Percentiles rank a stretch among this genome's conserved stretches.
Evolutionary conservation across 2,797 vertebrate species (phyloP).

Genomic region (Hozukius guyotensis): DNA sequence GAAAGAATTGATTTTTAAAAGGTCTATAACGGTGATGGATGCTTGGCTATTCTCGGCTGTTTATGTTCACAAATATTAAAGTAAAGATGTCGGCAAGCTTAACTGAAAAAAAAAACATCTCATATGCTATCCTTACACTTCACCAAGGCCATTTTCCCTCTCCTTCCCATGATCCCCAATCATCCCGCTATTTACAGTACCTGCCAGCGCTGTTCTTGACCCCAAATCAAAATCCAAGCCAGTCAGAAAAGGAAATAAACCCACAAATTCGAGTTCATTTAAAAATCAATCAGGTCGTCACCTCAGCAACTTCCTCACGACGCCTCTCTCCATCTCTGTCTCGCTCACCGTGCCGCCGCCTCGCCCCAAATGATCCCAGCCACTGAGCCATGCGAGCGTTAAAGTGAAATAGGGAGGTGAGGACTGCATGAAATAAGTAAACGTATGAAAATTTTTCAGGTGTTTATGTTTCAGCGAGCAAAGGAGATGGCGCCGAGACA

Average conservation of each 20-base stretch:
- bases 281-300: conserved; percentile 67
- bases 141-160: neutral
- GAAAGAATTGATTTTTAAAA: neutral
- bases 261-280: conserved; percentile 52
- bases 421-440: conserved; percentile 62
- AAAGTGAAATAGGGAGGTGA: conserved; percentile 50
- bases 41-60: neutral
- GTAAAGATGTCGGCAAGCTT: neutral
- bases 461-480: conserved; percentile 66
- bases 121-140: neutral
- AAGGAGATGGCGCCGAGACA: conserved; percentile 23
- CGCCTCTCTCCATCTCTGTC: conserved; percentile 26
- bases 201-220: conserved; percentile 1
- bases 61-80: neutral
- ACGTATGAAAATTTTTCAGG: conserved; percentile 46
- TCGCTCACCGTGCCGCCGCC: neutral
- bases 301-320: conserved; percentile 37
- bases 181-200: neutral
- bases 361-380: conserved; percentile 40
- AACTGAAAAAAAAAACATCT: neutral
- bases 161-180: neutral
- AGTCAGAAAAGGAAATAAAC: conserved; percentile 34
- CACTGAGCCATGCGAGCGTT: conserved; percentile 47
- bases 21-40: neutral
- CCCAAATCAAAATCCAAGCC: conserved; percentile 18